Evolutionary conservation across 2,113 vertebrate genomes (phyloP).

Genomic region (Phoenicopterus ruber): DNA sequence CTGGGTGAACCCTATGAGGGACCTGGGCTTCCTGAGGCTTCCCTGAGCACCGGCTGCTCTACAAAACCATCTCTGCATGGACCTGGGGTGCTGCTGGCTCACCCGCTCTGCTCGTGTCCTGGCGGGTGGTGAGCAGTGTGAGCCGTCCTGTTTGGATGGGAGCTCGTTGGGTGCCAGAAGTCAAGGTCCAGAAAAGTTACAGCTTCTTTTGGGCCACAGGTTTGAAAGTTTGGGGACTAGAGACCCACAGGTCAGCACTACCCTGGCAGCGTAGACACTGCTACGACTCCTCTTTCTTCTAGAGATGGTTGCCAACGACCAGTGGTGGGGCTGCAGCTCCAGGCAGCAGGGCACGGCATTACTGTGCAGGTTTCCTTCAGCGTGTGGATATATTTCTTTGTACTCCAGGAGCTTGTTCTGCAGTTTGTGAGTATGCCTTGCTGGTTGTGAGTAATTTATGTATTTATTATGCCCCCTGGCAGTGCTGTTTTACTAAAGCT

Average conservation of each 20-base stretch:
- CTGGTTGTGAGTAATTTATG: slow-evolving; percentile 52
- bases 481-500: slow-evolving; percentile 54
- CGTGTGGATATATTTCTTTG: background rate
- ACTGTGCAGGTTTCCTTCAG: background rate
- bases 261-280: background rate
- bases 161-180: background rate
- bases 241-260: background rate
- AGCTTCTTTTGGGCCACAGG: background rate
- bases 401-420: background rate
- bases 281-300: background rate
- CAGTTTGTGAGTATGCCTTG: background rate
- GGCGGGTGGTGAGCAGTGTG: background rate
- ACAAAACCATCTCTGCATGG: background rate
- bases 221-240: background rate
- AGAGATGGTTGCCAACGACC: background rate
- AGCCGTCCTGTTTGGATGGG: background rate
- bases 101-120: rapidly evolving
- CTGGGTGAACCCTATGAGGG: background rate
- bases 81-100: background rate
- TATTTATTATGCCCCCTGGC: slow-evolving; percentile 50
- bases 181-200: background rate
- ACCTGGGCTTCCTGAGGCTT: background rate
- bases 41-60: background rate
- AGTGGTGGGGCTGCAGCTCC: background rate
- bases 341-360: background rate